These are phyloP conservation scores for Actenoides hombroni DNA, from an alignment of 2,113 vertebrate genomes.

Conservation along the genomic window DNA sequence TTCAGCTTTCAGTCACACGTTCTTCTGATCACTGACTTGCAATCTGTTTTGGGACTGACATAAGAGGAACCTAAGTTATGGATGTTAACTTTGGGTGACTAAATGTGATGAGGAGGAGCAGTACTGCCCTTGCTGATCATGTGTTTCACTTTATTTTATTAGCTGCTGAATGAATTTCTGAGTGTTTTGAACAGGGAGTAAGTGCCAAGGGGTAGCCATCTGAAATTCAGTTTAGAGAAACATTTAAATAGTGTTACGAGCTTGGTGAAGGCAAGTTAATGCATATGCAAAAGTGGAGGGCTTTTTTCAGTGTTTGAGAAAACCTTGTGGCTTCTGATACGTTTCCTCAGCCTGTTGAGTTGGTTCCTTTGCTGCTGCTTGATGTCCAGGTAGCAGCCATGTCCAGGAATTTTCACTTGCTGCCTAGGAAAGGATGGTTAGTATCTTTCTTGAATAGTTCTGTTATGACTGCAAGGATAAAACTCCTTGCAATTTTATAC, in stretches of 20 bases:
- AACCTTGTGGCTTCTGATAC: neutral
- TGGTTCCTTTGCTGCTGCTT: neutral
- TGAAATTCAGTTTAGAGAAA: neutral
- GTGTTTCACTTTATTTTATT: neutral
- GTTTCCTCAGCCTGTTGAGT: neutral
- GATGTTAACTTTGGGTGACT: neutral
- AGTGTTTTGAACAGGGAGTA: neutral
- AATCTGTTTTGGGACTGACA: neutral
- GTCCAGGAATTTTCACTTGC: neutral
- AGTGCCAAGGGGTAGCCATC: neutral
- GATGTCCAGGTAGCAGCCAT: neutral
- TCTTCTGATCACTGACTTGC: neutral
- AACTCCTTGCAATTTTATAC: neutral
- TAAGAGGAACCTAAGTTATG: neutral
- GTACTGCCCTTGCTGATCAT: neutral
- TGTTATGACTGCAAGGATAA: neutral
- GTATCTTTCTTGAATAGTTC: neutral
- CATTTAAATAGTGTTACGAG: neutral
- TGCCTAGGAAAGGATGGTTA: fast-evolving
- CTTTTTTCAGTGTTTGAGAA: neutral
- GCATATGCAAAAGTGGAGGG: neutral
- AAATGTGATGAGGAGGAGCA: neutral
- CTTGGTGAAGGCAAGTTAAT: neutral
- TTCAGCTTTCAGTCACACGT: neutral
- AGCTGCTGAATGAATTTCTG: neutral